A percentile compares a stretch with the other conserved stretches of the same genome.
Conservation (phyloP, 30 jellyfish, hydroid and myxozoan genomes). For the Hydractinia symbiolongicarpus region DNA sequence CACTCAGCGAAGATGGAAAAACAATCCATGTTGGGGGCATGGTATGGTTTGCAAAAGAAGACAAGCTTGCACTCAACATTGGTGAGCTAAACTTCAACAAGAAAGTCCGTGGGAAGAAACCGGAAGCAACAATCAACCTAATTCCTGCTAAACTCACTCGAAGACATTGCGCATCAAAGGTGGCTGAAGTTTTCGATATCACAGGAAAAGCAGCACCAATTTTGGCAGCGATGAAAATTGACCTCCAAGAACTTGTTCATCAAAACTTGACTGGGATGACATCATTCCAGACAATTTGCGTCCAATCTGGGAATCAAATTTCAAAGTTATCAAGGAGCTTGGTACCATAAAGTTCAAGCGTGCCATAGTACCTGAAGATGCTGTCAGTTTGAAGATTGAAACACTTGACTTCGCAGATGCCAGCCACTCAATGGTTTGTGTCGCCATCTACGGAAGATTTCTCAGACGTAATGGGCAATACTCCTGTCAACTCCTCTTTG, state of each 20-base stretch:
- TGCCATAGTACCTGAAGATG: neutral
- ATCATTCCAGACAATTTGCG: neutral
- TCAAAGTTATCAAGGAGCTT: neutral
- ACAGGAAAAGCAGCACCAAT: neutral
- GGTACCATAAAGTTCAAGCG: constrained; percentile 9
- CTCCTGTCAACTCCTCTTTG: constrained; percentile 15
- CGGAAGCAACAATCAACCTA: neutral
- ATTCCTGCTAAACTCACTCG: neutral
- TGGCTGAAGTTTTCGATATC: no score
- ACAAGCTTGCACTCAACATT: neutral
- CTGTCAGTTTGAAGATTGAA: neutral
- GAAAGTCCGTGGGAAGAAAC: neutral
- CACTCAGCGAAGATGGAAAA: neutral
- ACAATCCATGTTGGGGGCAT: constrained; percentile 7
- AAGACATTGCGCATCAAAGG: no score
- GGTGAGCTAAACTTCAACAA: constrained; percentile 1
- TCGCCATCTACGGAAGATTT: neutral
- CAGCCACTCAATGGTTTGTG: constrained; percentile 9
- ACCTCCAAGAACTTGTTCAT: constrained; percentile 5
- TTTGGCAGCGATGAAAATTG: neutral
- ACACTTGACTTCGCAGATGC: constrained; percentile 7
- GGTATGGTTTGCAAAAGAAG: neutral
- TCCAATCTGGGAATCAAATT: constrained; percentile 7
- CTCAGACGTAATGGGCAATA: constrained; percentile 9
- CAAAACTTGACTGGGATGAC: constrained; percentile 8